These are phyloP conservation scores for Erebia palarica DNA, from an alignment of 2,888 invertebrate species.

Conservation along the genomic window DNA sequence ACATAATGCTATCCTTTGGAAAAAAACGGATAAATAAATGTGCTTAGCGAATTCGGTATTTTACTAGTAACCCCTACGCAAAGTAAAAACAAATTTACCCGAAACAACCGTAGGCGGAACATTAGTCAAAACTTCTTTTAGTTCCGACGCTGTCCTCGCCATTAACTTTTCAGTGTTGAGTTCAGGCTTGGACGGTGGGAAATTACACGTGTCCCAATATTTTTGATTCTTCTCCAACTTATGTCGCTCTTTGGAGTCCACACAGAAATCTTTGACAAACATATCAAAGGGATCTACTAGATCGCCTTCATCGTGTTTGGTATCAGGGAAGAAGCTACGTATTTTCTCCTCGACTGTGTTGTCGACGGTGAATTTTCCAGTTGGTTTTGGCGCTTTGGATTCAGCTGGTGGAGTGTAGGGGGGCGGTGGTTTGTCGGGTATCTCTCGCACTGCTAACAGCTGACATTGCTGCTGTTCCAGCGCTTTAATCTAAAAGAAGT, in stretches of 20 bases:
- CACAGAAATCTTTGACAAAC: conserved; percentile 65
- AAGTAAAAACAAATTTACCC: conserved; percentile 42
- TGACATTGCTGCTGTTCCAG: conserved; percentile 72
- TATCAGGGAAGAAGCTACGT: conserved; percentile 44
- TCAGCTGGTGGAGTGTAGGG: conserved; percentile 73
- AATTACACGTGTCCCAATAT: conserved; percentile 70
- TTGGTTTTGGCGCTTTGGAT: conserved; percentile 47
- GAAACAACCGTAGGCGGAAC: conserved; percentile 57
- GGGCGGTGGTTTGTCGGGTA: conserved; percentile 77
- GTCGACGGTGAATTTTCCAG: conserved; percentile 55
- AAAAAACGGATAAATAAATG: too few species aligned
- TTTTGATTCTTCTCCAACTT: conserved; percentile 55
- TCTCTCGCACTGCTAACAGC: conserved; percentile 70
- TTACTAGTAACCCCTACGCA: too few species aligned
- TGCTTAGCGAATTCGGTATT: too few species aligned
- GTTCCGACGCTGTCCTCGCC: conserved; percentile 51
- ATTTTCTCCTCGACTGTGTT: conserved; percentile 53
- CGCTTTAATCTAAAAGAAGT: conserved; percentile 66
- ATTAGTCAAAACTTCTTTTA: conserved; percentile 59
- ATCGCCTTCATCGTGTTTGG: conserved; percentile 39
- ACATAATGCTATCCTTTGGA: too few species aligned
- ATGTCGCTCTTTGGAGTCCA: conserved; percentile 56
- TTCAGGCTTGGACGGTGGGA: conserved; percentile 58
- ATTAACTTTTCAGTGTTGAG: conserved; percentile 50
- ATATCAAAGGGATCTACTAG: conserved; percentile 56